These are phyloP conservation scores for Spea bombifrons DNA, from an alignment of 2,113 vertebrate genomes.

Conservation along the genomic window DNA sequence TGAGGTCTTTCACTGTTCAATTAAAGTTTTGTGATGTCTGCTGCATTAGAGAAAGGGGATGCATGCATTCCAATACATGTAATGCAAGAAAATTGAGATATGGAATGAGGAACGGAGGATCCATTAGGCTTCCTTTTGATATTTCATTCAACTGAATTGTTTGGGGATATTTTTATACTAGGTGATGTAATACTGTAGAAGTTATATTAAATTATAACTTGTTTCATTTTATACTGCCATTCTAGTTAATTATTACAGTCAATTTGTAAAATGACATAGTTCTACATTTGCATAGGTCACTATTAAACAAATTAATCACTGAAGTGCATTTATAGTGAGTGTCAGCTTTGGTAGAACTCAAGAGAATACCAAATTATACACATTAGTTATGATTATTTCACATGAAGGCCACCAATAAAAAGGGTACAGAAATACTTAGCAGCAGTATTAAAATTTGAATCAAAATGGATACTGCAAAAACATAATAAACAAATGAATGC, in stretches of 20 bases:
- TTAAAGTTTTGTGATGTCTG: slow-evolving; percentile 80
- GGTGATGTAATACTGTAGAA: slow-evolving; percentile 80
- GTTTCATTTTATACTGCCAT: slow-evolving; percentile 82
- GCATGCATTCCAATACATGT: slow-evolving; percentile 75
- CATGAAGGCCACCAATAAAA: slow-evolving; percentile 85
- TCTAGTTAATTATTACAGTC: slow-evolving; percentile 88
- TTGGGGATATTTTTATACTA: slow-evolving; percentile 79
- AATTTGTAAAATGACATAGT: slow-evolving; percentile 86
- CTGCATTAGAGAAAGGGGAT: slow-evolving; percentile 79
- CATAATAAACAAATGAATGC: not conserved
- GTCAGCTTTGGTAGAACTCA: slow-evolving; percentile 91
- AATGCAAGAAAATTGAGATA: slow-evolving; percentile 77
- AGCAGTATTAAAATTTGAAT: slow-evolving; percentile 65
- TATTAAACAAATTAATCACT: slow-evolving; percentile 89
- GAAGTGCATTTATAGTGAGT: slow-evolving; percentile 83
- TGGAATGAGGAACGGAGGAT: slow-evolving; percentile 76
- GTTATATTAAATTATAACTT: slow-evolving; percentile 84
- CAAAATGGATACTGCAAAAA: not conserved
- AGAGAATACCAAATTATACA: slow-evolving; percentile 84
- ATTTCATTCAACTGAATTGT: slow-evolving; percentile 83
- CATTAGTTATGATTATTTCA: slow-evolving; percentile 95
- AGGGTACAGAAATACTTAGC: slow-evolving; percentile 76
- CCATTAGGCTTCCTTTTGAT: slow-evolving; percentile 81
- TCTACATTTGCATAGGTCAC: slow-evolving; percentile 91
- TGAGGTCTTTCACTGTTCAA: slow-evolving; percentile 80